A percentile compares a stretch with the other conserved stretches of the same genome.
Conservation (phyloP, 2,888 invertebrate species). For the Tipula unca region DNA sequence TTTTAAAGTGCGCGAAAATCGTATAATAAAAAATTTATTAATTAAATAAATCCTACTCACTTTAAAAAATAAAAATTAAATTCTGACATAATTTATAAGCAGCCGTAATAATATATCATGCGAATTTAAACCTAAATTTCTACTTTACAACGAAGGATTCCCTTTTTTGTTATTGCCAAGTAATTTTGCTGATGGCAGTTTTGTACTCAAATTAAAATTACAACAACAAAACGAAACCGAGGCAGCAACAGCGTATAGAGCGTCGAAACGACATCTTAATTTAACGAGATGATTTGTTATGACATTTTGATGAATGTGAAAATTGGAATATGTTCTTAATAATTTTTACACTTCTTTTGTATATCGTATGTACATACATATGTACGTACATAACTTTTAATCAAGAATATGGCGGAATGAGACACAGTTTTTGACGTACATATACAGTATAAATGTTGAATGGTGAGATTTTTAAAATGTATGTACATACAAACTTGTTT, state of each 20-base stretch:
- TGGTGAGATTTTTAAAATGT: neutral
- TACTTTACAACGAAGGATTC: neutral
- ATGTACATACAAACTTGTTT: too few species aligned
- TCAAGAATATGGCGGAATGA: neutral
- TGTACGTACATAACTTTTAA: neutral
- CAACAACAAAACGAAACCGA: neutral
- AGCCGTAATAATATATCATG: neutral
- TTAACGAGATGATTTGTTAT: conserved; percentile 14
- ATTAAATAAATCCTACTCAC: too few species aligned
- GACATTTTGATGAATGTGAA: neutral
- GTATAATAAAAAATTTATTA: neutral
- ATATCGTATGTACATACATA: too few species aligned
- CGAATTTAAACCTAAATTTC: neutral
- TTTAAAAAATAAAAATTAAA: neutral
- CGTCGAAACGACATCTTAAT: conserved; percentile 2
- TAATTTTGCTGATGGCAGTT: neutral
- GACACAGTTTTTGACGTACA: neutral
- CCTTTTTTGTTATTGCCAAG: neutral
- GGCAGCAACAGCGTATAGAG: neutral
- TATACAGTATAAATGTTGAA: neutral
- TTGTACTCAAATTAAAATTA: neutral
- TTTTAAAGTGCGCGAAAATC: neutral
- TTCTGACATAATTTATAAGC: neutral
- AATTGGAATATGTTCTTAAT: neutral
- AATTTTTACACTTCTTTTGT: neutral